Evolutionary conservation across 2,113 vertebrate genomes (phyloP).

Genomic region (Microcebus murinus): DNA sequence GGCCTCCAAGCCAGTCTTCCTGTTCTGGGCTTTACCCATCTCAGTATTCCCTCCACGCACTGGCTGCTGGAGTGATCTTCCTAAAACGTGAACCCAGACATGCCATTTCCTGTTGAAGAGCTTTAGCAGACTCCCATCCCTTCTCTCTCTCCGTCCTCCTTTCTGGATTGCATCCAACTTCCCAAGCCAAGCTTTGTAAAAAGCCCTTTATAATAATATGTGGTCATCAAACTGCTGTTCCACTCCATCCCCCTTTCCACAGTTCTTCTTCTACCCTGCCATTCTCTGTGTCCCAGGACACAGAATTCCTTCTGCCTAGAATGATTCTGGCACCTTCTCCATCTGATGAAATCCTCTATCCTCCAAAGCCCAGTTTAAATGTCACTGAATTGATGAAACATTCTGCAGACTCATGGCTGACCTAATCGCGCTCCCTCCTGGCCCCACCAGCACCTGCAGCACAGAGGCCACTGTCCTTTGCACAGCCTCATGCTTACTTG

Average conservation of each 20-base stretch:
- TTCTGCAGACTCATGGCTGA: not conserved
- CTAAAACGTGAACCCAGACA: not conserved
- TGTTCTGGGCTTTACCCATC: not conserved
- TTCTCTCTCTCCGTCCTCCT: not conserved
- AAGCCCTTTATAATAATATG: not conserved
- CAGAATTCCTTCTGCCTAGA: not conserved
- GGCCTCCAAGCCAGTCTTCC: not conserved
- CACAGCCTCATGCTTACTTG: not conserved
- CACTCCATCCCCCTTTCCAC: not conserved
- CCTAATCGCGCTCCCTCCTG: not conserved
- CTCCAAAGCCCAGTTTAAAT: not conserved
- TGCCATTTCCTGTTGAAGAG: not conserved
- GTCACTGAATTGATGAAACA: not conserved
- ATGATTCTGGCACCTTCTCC: not conserved
- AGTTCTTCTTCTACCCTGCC: not conserved
- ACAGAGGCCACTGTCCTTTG: not conserved
- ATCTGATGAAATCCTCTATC: not conserved
- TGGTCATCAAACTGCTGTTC: not conserved
- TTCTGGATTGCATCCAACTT: conserved; percentile 1
- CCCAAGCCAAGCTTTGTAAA: not conserved
- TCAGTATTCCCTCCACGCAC: not conserved
- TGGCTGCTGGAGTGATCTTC: not conserved
- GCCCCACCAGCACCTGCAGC: not conserved
- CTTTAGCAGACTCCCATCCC: not conserved
- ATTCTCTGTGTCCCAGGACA: not conserved